A percentile compares a stretch with the other conserved stretches of the same genome.
Evolutionary conservation across 2,113 vertebrate genomes (phyloP).

Genomic region (Lathamus discolor): DNA sequence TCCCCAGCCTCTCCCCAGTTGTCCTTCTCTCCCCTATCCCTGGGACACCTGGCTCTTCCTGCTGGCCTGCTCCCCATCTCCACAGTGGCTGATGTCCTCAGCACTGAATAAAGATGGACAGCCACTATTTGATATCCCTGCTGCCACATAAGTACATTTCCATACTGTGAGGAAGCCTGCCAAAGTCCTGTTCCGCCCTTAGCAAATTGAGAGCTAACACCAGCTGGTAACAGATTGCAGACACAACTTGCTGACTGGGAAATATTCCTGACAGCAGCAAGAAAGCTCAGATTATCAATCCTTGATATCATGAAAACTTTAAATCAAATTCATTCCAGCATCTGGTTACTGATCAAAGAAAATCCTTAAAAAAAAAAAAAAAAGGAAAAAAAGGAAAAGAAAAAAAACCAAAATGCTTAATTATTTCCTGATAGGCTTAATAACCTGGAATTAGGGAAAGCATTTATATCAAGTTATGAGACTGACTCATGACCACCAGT

Average conservation of each 20-base stretch:
- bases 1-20: background rate
- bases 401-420: background rate
- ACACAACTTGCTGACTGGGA: slow-evolving; percentile 45
- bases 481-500: slow-evolving; percentile 2
- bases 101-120: background rate
- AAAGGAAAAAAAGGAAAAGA: no score
- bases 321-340: slow-evolving; percentile 49
- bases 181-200: slow-evolving; percentile 29
- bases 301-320: slow-evolving; percentile 51
- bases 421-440: slow-evolving; percentile 45
- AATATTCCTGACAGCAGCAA: slow-evolving; percentile 64
- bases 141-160: background rate
- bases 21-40: background rate
- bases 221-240: slow-evolving; percentile 68
- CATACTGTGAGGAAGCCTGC: slow-evolving; percentile 1
- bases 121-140: background rate
- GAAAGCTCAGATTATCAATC: slow-evolving; percentile 62
- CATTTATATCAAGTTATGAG: slow-evolving; percentile 2
- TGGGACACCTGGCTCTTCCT: background rate
- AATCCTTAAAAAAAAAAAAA: background rate
- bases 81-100: background rate
- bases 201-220: slow-evolving; percentile 53
- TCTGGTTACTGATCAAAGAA: slow-evolving; percentile 61
- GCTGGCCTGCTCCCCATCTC: accelerated
- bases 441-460: slow-evolving; percentile 7